Evolutionary conservation across 2,888 invertebrate genomes (phyloP).

Genomic region (Pristionchus arcanus): DNA sequence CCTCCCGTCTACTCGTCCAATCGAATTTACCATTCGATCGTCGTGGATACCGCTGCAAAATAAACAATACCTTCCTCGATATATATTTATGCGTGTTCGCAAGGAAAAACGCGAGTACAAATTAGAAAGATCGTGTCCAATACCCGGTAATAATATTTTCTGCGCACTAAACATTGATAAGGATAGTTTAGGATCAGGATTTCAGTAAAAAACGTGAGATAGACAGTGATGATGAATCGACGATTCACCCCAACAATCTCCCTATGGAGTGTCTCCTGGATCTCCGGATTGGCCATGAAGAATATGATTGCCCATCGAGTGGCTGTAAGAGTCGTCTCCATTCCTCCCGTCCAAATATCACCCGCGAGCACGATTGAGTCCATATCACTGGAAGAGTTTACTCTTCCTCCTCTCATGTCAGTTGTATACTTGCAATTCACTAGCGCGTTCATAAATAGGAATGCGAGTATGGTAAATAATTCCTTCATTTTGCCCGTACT

Average conservation of each 20-base stretch:
- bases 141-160: no score
- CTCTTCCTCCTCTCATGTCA: no score
- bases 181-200: no score
- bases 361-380: slow-evolving; percentile 73
- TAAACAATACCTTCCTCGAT: neutral
- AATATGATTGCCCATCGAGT: slow-evolving; percentile 76
- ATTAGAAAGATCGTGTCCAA: no score
- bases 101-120: no score
- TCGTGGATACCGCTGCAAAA: neutral
- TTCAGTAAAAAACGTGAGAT: no score
- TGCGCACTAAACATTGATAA: neutral
- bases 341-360: slow-evolving; percentile 79
- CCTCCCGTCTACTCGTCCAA: neutral
- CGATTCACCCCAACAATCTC: slow-evolving; percentile 58
- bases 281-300: slow-evolving; percentile 70
- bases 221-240: no score
- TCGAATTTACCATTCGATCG: neutral
- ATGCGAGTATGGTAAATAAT: no score
- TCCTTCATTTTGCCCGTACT: no score
- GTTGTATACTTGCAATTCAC: no score
- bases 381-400: slow-evolving; percentile 62
- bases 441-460: no score
- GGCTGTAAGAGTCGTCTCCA: slow-evolving; percentile 77
- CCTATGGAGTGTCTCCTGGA: slow-evolving; percentile 66
- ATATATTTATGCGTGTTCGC: no score